phyloP scores from a whole-genome alignment of 2,113 vertebrate species.

The Trinectes maculatus region DNA sequence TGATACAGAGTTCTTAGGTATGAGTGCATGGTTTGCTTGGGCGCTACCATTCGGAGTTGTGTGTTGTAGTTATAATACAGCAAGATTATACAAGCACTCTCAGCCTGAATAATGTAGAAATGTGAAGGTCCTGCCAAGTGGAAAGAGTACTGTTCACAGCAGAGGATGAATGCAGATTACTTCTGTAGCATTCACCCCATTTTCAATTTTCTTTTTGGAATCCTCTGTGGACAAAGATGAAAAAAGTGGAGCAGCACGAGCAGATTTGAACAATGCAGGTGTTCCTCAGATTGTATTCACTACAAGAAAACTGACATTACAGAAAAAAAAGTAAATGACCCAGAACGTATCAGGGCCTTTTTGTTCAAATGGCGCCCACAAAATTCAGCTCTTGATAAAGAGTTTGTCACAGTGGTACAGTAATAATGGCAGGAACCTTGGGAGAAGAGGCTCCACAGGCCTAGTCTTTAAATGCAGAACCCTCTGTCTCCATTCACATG shows the following conservation, averaged over 20 bases:
- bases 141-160: slow-evolving; percentile 41
- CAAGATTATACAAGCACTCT: slow-evolving; percentile 37
- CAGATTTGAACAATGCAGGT: slow-evolving; percentile 27
- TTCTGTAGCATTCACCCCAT: slow-evolving; percentile 25
- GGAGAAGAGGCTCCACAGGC: slow-evolving; percentile 2
- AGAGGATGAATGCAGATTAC: slow-evolving; percentile 40
- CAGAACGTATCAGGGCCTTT: slow-evolving; percentile 33
- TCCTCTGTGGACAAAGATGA: slow-evolving; percentile 35
- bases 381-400: slow-evolving; percentile 42
- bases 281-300: slow-evolving; percentile 45
- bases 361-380: slow-evolving; percentile 34
- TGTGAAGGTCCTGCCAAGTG: slow-evolving; percentile 46
- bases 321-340: slow-evolving; percentile 50
- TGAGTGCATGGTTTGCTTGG: slow-evolving; percentile 18
- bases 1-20: slow-evolving; percentile 27
- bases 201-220: slow-evolving; percentile 31
- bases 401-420: slow-evolving; percentile 39
- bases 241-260: slow-evolving; percentile 20
- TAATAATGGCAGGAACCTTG: slow-evolving; percentile 30
- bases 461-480: slow-evolving; percentile 13
- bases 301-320: slow-evolving; percentile 56
- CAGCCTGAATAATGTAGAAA: slow-evolving; percentile 63
- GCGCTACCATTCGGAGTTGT: slow-evolving; percentile 12
- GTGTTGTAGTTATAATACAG: slow-evolving; percentile 31
- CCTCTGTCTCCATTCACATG: slow-evolving; percentile 17